Percentiles rank a stretch among this genome's conserved stretches.
Evolutionary conservation across 1,140 invertebrate species (phyloP).

Genomic region (Anthonomus grandis): DNA sequence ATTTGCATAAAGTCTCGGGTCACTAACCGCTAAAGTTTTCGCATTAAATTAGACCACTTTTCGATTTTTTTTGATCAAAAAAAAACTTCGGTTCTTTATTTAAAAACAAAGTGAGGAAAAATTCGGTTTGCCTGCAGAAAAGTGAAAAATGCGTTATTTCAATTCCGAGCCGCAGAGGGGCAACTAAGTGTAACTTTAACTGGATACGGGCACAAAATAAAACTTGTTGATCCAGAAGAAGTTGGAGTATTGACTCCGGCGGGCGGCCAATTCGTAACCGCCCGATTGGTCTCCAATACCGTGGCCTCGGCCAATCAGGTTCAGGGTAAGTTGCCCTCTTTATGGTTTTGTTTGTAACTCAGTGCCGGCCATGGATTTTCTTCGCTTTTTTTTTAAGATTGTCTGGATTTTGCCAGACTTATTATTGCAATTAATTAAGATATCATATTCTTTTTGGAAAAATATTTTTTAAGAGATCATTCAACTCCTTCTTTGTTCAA

Average conservation of each 20-base stretch:
- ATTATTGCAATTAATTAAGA: not conserved
- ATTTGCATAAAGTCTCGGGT: not conserved
- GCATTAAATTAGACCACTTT: conserved; percentile 1
- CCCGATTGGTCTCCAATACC: conserved; percentile 31
- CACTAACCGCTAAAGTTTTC: not conserved
- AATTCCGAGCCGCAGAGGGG: not conserved
- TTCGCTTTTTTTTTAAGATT: not conserved
- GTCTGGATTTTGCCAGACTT: not conserved
- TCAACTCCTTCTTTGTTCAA: no score
- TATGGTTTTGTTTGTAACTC: no score
- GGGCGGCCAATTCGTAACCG: conserved; percentile 31
- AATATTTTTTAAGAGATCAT: no score
- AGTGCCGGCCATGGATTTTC: no score
- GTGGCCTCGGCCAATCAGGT: conserved; percentile 39
- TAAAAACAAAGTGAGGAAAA: not conserved
- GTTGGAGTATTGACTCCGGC: conserved; percentile 36
- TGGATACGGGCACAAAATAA: conserved; percentile 19
- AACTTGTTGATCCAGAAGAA: conserved; percentile 39
- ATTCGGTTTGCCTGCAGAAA: not conserved
- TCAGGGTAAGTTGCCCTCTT: conserved; percentile 32
- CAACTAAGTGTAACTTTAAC: not conserved
- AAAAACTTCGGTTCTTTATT: not conserved
- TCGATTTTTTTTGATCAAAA: not conserved
- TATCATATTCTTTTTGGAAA: no score
- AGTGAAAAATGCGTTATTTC: not conserved